Conservation (phyloP, 1,140 invertebrate genomes). For the Leptonema lineaticorne region DNA sequence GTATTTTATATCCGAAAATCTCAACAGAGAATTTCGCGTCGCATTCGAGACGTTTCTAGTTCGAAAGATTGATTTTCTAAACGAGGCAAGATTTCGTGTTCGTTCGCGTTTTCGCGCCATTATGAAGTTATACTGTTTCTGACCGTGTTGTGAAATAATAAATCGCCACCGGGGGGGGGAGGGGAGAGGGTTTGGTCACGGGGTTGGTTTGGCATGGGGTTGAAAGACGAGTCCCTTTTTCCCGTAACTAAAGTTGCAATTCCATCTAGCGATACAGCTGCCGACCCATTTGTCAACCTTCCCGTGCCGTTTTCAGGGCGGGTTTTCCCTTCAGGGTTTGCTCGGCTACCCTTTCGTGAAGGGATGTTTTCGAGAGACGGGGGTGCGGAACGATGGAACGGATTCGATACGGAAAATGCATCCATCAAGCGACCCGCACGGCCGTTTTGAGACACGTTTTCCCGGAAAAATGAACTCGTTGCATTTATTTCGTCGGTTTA, state of each 20-base stretch:
- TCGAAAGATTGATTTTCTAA: too few species aligned
- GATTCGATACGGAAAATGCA: slow-evolving; percentile 14
- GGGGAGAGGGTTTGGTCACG: not conserved
- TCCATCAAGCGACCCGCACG: not conserved
- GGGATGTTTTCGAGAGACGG: not conserved
- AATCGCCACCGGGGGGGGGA: not conserved
- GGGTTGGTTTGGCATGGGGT: not conserved
- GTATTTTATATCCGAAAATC: too few species aligned
- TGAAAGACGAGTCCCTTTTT: slow-evolving; percentile 14
- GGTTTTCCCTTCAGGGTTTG: slow-evolving; percentile 8
- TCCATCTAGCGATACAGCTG: slow-evolving; percentile 40
- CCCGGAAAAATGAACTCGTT: not conserved
- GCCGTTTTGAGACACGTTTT: not conserved
- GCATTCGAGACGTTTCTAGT: too few species aligned
- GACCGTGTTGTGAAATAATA: slow-evolving; percentile 2
- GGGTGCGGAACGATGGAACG: not conserved
- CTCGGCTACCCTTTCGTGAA: slow-evolving; percentile 11
- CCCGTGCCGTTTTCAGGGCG: slow-evolving; percentile 6
- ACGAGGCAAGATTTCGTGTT: too few species aligned
- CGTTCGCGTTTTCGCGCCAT: not conserved
- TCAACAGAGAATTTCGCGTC: too few species aligned
- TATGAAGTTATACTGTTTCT: not conserved
- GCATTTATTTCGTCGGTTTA: not conserved
- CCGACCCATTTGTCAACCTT: slow-evolving; percentile 41
- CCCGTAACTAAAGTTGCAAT: slow-evolving; percentile 39